Evolutionary conservation across 1,140 invertebrate genomes (phyloP).

Genomic region (Reticulitermes speratus): DNA sequence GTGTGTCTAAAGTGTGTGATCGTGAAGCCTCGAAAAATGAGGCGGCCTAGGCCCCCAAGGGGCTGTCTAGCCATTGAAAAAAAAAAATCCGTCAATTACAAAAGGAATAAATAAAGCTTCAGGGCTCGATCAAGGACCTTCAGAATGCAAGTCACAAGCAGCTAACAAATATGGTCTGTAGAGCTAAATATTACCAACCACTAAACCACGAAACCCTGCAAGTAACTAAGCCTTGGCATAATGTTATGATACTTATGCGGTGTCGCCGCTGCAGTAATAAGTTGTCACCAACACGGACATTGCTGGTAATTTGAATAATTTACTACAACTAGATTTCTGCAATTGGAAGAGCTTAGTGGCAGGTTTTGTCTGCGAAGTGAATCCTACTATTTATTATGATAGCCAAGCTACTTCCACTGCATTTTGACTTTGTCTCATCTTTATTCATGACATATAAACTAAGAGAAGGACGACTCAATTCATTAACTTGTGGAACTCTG

Average conservation of each 20-base stretch:
- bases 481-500: slow-evolving; percentile 2
- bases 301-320: slow-evolving; percentile 6
- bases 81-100: too few relatives aligned
- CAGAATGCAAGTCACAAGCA: not conserved
- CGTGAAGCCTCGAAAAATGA: too few relatives aligned
- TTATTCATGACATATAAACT: slow-evolving; percentile 14
- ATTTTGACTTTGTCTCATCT: slow-evolving; percentile 8
- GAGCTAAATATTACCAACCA: not conserved
- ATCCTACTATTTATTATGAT: not conserved
- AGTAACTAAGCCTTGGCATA: not conserved
- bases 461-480: not conserved
- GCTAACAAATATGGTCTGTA: not conserved
- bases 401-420: slow-evolving; percentile 1
- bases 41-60: too few relatives aligned
- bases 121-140: not conserved
- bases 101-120: too few relatives aligned
- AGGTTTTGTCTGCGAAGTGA: too few relatives aligned
- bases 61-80: too few relatives aligned
- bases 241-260: not conserved
- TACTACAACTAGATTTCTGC: not conserved
- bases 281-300: slow-evolving; percentile 6
- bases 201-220: not conserved
- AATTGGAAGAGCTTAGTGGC: too few relatives aligned
- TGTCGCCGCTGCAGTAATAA: not conserved
- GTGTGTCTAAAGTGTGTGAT: too few relatives aligned